Base-by-base conservation (phyloP, 1,140 invertebrate species). In the Ditylenchus dipsaci region DNA sequence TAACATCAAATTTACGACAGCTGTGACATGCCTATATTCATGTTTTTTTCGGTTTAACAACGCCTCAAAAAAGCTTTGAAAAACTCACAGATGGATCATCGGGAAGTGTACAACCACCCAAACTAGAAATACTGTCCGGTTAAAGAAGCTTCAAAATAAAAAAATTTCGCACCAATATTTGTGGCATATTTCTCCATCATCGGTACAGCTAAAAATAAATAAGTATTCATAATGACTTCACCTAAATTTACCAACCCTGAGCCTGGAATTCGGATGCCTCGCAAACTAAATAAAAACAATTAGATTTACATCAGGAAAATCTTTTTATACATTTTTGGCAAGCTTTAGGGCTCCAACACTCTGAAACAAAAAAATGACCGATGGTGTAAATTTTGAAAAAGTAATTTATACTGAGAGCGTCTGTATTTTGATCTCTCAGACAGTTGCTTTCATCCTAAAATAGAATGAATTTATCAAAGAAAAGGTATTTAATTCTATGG, bases 21-120 rank as follows among this genome's bases (percentile, higher is more conserved):
- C 88, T 89, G 42, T 86, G 86, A 82, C 93, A 97, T 56, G 89
- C 33, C 33, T 38, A 11, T 3, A 38, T 38, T 38, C 33, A 11
- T 38, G n/a, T n/a, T n/a, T n/a, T n/a, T n/a, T n/a, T n/a, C n/a
- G n/a, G n/a, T n/a, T n/a, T n/a, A n/a, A n/a, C n/a, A n/a, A n/a
- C n/a, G n/a, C n/a, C n/a, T n/a, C n/a, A n/a, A n/a, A n/a, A n/a
- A n/a, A n/a, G n/a, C n/a, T n/a, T n/a, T 38, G 11, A 38, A 38
- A 11, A 38, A 38, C 33, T 5, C 11, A 38, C 33, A 38, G 33
- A 76, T 0, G 85, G 63, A 7, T 73, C 78, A 15, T 84, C 81
- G 7, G 85, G 80, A 0, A 87, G 88, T 8, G 80, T 84, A 83
- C 94, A 96, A 15, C 91, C 90, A 26, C 92, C 92, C 1, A 95